A percentile compares a stretch with the other conserved stretches of the same genome.
phyloP scores from a whole-genome alignment of 1,140 invertebrate species.

The Megalopta genalis region DNA sequence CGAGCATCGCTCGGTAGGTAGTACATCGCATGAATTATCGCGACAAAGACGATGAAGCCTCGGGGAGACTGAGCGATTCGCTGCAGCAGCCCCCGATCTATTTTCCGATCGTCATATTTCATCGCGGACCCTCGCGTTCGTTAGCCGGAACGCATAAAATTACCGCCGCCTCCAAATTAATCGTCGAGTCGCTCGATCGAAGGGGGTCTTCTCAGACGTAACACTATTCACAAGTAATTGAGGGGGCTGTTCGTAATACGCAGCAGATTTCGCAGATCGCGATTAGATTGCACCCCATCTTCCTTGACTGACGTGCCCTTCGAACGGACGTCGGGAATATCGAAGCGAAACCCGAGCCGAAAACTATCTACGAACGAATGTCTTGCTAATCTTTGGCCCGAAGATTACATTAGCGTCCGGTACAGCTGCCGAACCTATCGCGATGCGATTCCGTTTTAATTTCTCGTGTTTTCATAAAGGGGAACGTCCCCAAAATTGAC shows the following conservation, averaged over 20 bases:
- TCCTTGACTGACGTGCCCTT: background rate
- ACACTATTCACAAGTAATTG: slow-evolving; percentile 43
- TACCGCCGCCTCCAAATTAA: slow-evolving; percentile 38
- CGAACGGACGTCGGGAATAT: background rate
- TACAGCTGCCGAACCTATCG: too few species aligned
- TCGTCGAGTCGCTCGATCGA: slow-evolving; percentile 33
- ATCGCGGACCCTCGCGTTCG: slow-evolving; percentile 40
- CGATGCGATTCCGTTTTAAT: too few species aligned
- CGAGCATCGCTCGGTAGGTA: background rate
- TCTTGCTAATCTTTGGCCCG: background rate
- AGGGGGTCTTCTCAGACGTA: slow-evolving; percentile 18
- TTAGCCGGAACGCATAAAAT: slow-evolving; percentile 49
- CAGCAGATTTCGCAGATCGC: slow-evolving; percentile 6
- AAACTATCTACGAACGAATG: background rate
- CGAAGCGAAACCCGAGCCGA: background rate
- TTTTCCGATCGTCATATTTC: slow-evolving; percentile 45
- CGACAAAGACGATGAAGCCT: background rate
- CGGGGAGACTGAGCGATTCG: slow-evolving; percentile 19
- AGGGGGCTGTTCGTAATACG: background rate
- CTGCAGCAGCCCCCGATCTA: slow-evolving; percentile 37
- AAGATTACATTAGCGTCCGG: background rate
- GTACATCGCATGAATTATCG: slow-evolving; percentile 1
- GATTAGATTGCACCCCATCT: slow-evolving; percentile 10
- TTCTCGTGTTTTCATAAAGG: too few species aligned
- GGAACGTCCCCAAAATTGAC: too few species aligned